Conservation (phyloP, 2,797 vertebrate genomes). For the Neomorphus geoffroyi region DNA sequence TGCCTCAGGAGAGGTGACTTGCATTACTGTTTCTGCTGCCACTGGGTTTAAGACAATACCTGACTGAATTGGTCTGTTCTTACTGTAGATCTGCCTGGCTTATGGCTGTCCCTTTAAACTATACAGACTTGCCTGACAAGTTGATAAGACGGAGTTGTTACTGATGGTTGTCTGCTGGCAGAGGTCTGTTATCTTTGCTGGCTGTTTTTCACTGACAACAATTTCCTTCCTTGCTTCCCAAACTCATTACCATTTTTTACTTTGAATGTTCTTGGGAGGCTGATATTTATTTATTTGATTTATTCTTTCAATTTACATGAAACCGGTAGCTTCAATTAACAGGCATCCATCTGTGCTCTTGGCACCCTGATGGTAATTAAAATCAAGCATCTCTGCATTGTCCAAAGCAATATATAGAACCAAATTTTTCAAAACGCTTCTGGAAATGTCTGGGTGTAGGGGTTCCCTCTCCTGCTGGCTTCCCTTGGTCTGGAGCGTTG, state of each 20-base stretch:
- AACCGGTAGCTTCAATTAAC: conserved; percentile 19
- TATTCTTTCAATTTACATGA: conserved; percentile 13
- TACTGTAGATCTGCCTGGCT: background rate
- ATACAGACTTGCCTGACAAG: background rate
- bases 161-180: background rate
- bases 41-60: background rate
- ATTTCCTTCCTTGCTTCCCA: background rate
- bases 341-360: conserved; percentile 16
- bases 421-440: background rate
- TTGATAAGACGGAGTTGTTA: background rate
- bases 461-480: background rate
- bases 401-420: background rate
- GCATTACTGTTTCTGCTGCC: background rate
- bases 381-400: background rate
- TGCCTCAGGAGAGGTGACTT: background rate
- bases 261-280: conserved; percentile 18
- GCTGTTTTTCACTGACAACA: conserved; percentile 16
- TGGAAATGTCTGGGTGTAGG: background rate
- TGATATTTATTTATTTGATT: conserved; percentile 26
- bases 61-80: background rate
- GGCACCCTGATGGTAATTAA: conserved; percentile 18
- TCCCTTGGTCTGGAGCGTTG: background rate
- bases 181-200: conserved; percentile 17
- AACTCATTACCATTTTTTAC: conserved; percentile 29
- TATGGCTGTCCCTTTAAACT: background rate